Conservation (phyloP, 2,888 invertebrate genomes). For the Dasysyrphus albostriatus region DNA sequence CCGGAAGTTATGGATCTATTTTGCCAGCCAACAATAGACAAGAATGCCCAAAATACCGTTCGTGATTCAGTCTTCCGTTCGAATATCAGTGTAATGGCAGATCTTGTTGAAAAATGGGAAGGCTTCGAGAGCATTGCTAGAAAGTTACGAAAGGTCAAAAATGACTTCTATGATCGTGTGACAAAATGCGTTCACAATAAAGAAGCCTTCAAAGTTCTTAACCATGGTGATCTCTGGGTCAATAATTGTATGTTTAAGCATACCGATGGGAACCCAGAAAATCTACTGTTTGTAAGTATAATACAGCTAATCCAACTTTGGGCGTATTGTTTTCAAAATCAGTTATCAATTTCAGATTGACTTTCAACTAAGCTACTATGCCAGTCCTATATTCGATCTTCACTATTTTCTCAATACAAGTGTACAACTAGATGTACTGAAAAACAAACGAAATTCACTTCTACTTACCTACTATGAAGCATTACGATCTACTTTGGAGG, state of each 20-base stretch:
- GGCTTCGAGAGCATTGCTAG: constrained; percentile 66
- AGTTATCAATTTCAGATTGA: constrained; percentile 67
- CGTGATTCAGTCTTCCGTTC: constrained; percentile 58
- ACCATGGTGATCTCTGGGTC: constrained; percentile 83
- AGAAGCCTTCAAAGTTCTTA: constrained; percentile 81
- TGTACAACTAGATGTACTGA: constrained; percentile 56
- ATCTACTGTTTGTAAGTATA: constrained; percentile 80
- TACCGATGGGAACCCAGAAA: constrained; percentile 78
- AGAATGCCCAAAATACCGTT: constrained; percentile 4
- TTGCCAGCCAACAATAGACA: constrained; percentile 58
- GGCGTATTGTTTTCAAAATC: not conserved
- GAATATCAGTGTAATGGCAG: constrained; percentile 66
- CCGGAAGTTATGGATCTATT: constrained; percentile 66
- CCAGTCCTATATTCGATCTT: constrained; percentile 73
- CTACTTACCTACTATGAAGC: constrained; percentile 62
- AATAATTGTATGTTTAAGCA: constrained; percentile 84
- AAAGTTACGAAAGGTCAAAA: constrained; percentile 58
- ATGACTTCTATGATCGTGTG: constrained; percentile 52
- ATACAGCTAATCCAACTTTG: not conserved
- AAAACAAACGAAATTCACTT: constrained; percentile 60
- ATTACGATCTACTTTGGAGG: constrained; percentile 59
- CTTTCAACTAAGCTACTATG: constrained; percentile 70
- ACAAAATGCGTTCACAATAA: constrained; percentile 6
- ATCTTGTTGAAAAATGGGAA: constrained; percentile 66
- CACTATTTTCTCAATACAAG: constrained; percentile 76